Evolutionary conservation across 2,888 invertebrate genomes (phyloP).

Genomic region (Tolmerus cingulatus): DNA sequence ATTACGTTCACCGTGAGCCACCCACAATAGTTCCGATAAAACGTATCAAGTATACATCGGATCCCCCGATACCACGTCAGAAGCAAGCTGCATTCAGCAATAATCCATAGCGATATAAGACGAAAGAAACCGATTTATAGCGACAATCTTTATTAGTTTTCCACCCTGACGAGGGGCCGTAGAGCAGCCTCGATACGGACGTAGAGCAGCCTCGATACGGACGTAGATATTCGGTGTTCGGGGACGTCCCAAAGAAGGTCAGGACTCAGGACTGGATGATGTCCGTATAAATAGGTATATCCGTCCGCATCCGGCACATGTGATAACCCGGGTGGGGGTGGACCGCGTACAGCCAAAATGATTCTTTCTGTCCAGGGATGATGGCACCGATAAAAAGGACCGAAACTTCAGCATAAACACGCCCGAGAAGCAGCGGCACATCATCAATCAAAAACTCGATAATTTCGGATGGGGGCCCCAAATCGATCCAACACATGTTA

Average conservation of each 20-base stretch:
- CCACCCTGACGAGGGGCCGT: not conserved
- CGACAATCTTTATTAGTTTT: conserved; percentile 33
- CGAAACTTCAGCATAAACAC: not conserved
- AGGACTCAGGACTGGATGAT: not conserved
- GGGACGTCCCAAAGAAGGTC: not conserved
- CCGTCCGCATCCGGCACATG: not conserved
- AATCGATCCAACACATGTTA: conserved; percentile 38
- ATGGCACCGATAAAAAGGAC: conserved; percentile 15
- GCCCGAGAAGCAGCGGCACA: not conserved
- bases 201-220: not conserved
- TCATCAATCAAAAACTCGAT: conserved; percentile 37
- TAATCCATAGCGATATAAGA: conserved; percentile 33
- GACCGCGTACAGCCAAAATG: not conserved
- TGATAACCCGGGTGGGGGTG: not conserved
- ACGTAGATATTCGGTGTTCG: not conserved
- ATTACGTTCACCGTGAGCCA: not conserved
- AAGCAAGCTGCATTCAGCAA: conserved; percentile 34
- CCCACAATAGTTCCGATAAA: conserved; percentile 12
- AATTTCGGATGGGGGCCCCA: conserved; percentile 14
- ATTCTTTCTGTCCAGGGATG: not conserved
- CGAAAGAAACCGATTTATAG: conserved; percentile 21
- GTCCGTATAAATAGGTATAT: not conserved
- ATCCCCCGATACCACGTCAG: not conserved
- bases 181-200: not conserved
- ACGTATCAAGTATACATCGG: not conserved